These are phyloP conservation scores for Holothuria scabra DNA, from an alignment of 53 echinoderm and acorn worm species.

Conservation along the genomic window DNA sequence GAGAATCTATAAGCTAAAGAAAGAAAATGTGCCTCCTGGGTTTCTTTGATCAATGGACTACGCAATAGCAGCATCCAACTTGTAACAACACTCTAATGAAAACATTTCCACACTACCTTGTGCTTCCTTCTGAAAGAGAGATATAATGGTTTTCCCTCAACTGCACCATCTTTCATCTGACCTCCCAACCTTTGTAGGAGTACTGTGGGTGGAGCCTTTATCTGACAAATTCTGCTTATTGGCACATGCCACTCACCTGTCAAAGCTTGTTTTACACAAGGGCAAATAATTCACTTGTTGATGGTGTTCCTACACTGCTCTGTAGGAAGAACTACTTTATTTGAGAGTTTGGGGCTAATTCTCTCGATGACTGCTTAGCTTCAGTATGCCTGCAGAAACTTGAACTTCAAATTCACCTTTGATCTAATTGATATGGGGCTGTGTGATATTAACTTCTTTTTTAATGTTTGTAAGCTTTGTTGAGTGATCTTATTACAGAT, in stretches of 20 bases:
- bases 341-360: no score
- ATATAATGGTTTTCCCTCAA: constrained; percentile 2
- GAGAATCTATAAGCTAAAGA: constrained; percentile 34
- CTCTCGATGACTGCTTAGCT: no score
- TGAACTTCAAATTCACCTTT: no score
- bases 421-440: background rate
- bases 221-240: background rate
- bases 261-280: background rate
- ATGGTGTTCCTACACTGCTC: constrained; percentile 16
- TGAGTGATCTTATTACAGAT: constrained; percentile 29
- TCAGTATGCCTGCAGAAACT: no score
- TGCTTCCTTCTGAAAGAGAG: background rate
- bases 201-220: constrained; percentile 7
- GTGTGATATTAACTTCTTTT: constrained; percentile 18
- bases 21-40: constrained; percentile 34
- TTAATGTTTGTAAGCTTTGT: background rate
- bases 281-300: constrained; percentile 31
- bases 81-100: constrained; percentile 12
- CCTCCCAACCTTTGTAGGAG: no score
- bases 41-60: constrained; percentile 17
- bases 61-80: background rate
- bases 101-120: constrained; percentile 8
- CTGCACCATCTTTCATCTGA: background rate
- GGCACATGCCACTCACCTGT: constrained; percentile 24
- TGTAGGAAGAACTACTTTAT: background rate